Evolutionary conservation across 2,888 invertebrate species (phyloP).

Genomic region (Adelphocoris suturalis): DNA sequence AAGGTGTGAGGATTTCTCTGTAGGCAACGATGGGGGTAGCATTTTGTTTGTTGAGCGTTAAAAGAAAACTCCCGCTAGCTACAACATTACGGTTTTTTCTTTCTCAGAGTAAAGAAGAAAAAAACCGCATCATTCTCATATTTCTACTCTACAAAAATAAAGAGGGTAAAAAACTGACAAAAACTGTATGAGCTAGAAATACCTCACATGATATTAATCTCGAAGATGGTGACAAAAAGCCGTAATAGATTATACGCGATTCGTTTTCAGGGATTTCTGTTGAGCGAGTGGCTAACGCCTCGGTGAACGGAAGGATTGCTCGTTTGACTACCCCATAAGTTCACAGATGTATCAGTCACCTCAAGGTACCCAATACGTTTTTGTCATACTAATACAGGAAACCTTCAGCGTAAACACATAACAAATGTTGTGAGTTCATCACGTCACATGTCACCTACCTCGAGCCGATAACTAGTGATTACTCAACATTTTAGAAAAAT

Average conservation of each 20-base stretch:
- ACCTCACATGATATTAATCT: neutral
- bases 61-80: neutral
- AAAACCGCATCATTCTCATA: neutral
- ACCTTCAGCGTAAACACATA: too few species aligned
- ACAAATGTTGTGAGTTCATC: too few species aligned
- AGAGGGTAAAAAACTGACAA: neutral
- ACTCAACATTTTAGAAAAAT: too few species aligned
- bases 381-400: too few species aligned
- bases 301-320: constrained; percentile 8
- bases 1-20: neutral
- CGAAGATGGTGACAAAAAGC: neutral
- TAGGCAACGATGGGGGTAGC: neutral
- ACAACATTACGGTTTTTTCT: neutral
- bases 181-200: neutral
- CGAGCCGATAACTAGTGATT: too few species aligned
- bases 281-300: neutral
- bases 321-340: neutral
- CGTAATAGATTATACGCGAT: neutral
- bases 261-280: neutral
- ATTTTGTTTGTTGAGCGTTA: constrained; percentile 12
- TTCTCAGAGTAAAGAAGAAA: neutral
- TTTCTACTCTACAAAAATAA: neutral
- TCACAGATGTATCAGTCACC: neutral
- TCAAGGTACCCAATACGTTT: too few species aligned
- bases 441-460: too few species aligned